Evolutionary conservation across 2,797 vertebrate species (phyloP).

Genomic region (Trichosurus vulpecula): DNA sequence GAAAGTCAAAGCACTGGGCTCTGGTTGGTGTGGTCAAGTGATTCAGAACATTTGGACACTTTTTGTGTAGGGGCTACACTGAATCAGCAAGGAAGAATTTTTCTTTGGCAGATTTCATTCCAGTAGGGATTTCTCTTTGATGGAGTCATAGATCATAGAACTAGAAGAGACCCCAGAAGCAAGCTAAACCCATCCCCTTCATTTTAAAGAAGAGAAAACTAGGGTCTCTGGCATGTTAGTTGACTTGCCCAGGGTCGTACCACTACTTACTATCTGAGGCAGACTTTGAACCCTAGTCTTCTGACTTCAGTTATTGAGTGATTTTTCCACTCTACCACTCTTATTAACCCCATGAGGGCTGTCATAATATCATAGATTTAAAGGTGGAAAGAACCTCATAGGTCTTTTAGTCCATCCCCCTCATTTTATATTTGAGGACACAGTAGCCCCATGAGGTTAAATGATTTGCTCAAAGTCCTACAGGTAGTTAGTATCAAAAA

Average conservation of each 20-base stretch:
- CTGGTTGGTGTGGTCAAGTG: too few species aligned
- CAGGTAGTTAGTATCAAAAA: not conserved
- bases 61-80: too few species aligned
- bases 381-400: not conserved
- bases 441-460: not conserved
- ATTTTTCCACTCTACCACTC: not conserved
- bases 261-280: not conserved
- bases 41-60: too few species aligned
- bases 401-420: not conserved
- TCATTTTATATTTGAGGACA: not conserved
- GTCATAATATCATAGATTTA: not conserved
- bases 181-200: not conserved
- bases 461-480: not conserved
- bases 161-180: not conserved
- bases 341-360: not conserved
- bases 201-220: not conserved
- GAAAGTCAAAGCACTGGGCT: not conserved
- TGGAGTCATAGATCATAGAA: not conserved
- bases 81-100: too few species aligned
- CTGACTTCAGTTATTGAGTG: not conserved
- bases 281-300: not conserved
- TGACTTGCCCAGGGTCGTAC: not conserved
- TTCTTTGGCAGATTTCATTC: not conserved
- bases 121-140: not conserved
- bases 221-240: not conserved